Evolutionary conservation across 2,797 vertebrate genomes (phyloP).

Genomic region (Falco biarmicus): DNA sequence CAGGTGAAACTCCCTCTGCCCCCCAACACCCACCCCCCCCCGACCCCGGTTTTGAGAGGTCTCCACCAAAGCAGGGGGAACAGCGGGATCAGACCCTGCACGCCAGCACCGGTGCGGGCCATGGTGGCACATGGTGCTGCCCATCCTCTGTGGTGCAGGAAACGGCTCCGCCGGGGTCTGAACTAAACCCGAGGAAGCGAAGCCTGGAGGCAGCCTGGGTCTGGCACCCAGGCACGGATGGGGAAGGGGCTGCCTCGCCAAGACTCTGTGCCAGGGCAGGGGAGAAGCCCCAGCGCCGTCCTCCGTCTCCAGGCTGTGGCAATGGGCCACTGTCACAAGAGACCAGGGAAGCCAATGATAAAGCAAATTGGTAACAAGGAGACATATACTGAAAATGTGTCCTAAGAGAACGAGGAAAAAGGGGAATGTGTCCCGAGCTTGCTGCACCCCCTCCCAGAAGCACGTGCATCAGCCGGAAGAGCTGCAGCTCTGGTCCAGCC

Average conservation of each 20-base stretch:
- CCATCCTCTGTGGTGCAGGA: accelerated
- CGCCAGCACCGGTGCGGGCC: accelerated
- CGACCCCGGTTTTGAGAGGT: accelerated
- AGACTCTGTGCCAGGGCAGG: background rate
- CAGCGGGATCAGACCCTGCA: background rate
- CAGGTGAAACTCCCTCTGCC: accelerated
- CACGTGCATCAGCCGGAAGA: background rate
- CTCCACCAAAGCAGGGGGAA: background rate
- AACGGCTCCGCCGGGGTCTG: background rate
- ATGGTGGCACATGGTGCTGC: background rate
- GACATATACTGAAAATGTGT: background rate
- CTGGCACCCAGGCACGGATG: background rate
- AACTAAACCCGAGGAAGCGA: accelerated
- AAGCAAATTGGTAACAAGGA: background rate
- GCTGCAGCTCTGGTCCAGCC: background rate
- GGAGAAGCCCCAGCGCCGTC: background rate
- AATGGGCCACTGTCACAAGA: background rate
- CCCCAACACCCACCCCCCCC: accelerated
- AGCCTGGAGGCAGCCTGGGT: background rate
- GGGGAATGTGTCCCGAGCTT: background rate
- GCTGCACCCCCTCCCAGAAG: background rate
- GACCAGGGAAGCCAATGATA: background rate
- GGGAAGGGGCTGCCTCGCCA: background rate
- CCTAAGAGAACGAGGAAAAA: background rate
- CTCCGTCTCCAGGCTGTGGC: background rate